Evolutionary conservation across 2,888 invertebrate genomes (phyloP), one percentile per base, ranked within the genome.

Genomic region (Andrena chrysosceles): DNA sequence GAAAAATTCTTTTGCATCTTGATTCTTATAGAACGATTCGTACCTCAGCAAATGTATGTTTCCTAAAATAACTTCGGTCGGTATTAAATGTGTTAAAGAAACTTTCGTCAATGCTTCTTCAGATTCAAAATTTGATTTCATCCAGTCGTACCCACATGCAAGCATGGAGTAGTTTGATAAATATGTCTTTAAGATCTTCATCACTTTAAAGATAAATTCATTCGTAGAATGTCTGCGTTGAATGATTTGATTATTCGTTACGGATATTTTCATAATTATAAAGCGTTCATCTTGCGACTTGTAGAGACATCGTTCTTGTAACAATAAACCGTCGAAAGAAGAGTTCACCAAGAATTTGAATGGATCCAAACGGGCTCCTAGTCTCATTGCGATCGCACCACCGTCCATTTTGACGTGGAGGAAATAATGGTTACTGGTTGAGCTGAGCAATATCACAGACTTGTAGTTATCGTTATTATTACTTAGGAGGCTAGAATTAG

Each of bases 391-490:
- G 66, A 82, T 83, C 83, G 83, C 77, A 83, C 83, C 83, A 83
- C 77, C 83, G 83, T 83, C 83, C 83, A 77, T 83, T 83, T 83
- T 77, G 74, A 83, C 83, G 77, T 73, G 77, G 88, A 92, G 89
- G 89, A 92, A 90, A 92, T 93, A 93, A 91, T 92, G 91, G 91
- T 93, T 93, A 93, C 93, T 91, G 92, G 91, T 93, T 93, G 94
- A 94, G 94, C 94, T 92, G 94, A 94, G 94, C 94, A 94, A 94
- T 94, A 94, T 94, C 94, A 94, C 94, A 94, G 94, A 94, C 93
- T 93, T 93, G 92, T 93, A 93, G 92, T 93, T 92, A 91, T 92
- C 93, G 92, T 93, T 92, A 91, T 92, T 91, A 92, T 92, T 92
- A 92, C 93, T 94, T 94, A 94, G 89, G 89, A 91, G 89, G 92